Evolutionary conservation across 2,888 invertebrate species (phyloP).

Genomic region (Tryphoninae sp.): DNA sequence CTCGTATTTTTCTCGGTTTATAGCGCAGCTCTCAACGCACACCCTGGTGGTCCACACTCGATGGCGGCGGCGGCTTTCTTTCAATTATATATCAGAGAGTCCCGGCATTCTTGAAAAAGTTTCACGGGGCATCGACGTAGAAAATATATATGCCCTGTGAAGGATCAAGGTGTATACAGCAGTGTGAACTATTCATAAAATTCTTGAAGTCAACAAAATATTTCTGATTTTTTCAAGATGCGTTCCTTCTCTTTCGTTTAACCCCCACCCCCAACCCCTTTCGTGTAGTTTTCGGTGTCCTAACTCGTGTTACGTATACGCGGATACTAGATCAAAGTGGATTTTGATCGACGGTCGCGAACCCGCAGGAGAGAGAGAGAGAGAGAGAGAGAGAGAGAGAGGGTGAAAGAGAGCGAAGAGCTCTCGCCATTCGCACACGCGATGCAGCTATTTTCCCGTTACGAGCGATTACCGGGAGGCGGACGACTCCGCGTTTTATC

Average conservation of each 20-base stretch:
- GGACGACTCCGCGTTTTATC: slow-evolving; percentile 58
- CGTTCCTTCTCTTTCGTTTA: neutral
- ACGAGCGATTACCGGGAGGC: slow-evolving; percentile 62
- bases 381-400: slow-evolving; percentile 18
- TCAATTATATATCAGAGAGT: slow-evolving; percentile 71
- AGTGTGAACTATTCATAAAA: slow-evolving; percentile 41
- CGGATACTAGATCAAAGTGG: slow-evolving; percentile 58
- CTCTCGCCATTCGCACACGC: slow-evolving; percentile 63
- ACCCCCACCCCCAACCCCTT: neutral
- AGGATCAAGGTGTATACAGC: slow-evolving; percentile 29
- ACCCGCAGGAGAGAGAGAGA: slow-evolving; percentile 41
- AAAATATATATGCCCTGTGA: slow-evolving; percentile 65
- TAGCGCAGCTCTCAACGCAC: slow-evolving; percentile 66
- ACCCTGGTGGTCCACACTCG: slow-evolving; percentile 70
- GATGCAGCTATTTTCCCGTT: slow-evolving; percentile 67
- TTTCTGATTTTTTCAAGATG: neutral
- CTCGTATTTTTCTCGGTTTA: slow-evolving; percentile 75
- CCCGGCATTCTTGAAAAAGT: slow-evolving; percentile 64
- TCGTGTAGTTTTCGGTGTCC: neutral
- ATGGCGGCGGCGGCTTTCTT: slow-evolving; percentile 74
- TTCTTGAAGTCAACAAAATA: slow-evolving; percentile 12
- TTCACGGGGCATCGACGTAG: slow-evolving; percentile 66
- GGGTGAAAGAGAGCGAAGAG: neutral
- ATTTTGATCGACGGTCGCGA: slow-evolving; percentile 63
- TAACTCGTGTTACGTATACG: slow-evolving; percentile 40